Evolutionary conservation across 2,797 vertebrate genomes (phyloP).

Genomic region (Acanthurus lineatus): DNA sequence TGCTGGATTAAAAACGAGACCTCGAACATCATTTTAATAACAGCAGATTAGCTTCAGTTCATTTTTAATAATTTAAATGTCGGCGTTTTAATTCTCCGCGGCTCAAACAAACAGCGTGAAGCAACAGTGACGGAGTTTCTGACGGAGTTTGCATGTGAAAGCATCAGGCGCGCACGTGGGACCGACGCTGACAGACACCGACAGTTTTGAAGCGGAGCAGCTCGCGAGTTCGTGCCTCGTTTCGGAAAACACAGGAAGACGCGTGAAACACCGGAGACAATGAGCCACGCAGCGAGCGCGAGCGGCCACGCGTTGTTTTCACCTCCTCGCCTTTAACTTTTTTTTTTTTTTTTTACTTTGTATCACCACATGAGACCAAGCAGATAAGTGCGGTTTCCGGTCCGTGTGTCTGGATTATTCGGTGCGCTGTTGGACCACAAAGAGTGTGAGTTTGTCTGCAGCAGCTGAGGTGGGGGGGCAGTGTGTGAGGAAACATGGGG

Average conservation of each 20-base stretch:
- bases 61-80: neutral
- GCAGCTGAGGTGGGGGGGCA: neutral
- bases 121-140: neutral
- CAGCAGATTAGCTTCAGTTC: accelerated
- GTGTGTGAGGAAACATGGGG: conserved; percentile 84
- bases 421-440: conserved; percentile 21
- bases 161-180: conserved; percentile 48
- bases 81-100: accelerated
- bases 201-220: neutral
- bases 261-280: conserved; percentile 68
- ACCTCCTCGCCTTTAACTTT: conserved; percentile 17
- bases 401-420: conserved; percentile 41
- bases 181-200: conserved; percentile 1
- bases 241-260: conserved; percentile 74
- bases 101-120: neutral
- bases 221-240: conserved; percentile 1
- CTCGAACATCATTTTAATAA: neutral
- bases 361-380: conserved; percentile 32
- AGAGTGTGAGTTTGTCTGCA: conserved; percentile 26
- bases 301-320: conserved; percentile 22
- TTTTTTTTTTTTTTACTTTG: neutral
- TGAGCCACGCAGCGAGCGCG: conserved; percentile 49
- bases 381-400: no score
- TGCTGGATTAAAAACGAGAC: neutral
- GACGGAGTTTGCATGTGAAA: neutral